phyloP scores from a whole-genome alignment of 2,797 vertebrate species.

The Tolypeutes matacus region DNA sequence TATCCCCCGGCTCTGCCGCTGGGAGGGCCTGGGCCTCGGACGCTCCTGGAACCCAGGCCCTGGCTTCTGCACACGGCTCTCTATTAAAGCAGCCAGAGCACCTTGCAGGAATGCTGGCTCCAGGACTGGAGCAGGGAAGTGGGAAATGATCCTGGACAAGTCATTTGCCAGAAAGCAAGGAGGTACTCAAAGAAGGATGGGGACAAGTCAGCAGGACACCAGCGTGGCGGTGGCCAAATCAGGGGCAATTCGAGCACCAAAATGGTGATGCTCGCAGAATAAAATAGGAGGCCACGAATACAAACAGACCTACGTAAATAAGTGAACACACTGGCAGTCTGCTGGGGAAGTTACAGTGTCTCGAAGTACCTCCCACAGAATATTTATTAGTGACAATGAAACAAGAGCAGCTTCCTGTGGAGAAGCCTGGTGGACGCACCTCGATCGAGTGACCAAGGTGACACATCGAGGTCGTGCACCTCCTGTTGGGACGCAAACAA shows the following conservation, averaged over 20 bases:
- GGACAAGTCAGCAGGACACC: rapidly evolving
- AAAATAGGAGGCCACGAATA: background rate
- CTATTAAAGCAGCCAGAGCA: no score
- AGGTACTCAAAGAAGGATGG: background rate
- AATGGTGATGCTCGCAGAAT: background rate
- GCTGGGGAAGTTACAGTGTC: no score
- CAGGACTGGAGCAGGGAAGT: background rate
- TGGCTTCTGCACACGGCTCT: background rate
- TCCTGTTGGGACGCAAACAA: rapidly evolving
- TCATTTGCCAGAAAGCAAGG: background rate
- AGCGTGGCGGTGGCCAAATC: background rate
- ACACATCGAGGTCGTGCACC: background rate
- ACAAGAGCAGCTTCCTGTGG: background rate
- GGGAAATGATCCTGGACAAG: background rate
- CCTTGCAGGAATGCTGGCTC: background rate
- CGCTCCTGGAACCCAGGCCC: background rate
- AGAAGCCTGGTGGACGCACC: background rate
- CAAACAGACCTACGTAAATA: background rate
- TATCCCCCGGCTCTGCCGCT: background rate
- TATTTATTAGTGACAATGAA: background rate
- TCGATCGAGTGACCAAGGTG: background rate
- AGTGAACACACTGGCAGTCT: rapidly evolving
- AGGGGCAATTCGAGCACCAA: background rate
- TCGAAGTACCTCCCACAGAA: background rate
- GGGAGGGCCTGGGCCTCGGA: background rate